Conservation (phyloP, 2,888 invertebrate species). For the Cosmia trapezina region DNA sequence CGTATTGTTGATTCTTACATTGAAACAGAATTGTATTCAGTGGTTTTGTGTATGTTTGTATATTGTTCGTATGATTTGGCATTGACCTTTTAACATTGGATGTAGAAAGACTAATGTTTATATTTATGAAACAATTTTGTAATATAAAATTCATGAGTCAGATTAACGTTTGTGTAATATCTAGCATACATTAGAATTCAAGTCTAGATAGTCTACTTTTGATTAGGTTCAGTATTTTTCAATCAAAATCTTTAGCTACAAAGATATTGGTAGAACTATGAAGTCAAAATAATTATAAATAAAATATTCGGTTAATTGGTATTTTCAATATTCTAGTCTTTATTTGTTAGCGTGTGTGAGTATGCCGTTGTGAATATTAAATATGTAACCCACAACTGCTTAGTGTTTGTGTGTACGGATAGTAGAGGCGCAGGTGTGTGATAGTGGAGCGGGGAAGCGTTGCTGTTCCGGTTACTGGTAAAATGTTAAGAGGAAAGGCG, state of each 20-base stretch:
- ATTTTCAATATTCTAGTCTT: conserved; percentile 35
- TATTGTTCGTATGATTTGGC: conserved; percentile 9
- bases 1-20: background rate
- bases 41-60: conserved; percentile 5
- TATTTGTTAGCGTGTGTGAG: conserved; percentile 24
- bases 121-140: conserved; percentile 21
- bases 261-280: background rate
- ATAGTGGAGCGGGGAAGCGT: conserved; percentile 45
- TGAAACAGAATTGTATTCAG: conserved; percentile 2
- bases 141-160: conserved; percentile 11
- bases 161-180: background rate
- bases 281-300: conserved; percentile 5
- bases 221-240: background rate
- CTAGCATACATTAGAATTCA: background rate
- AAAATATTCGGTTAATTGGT: conserved; percentile 2
- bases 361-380: conserved; percentile 65
- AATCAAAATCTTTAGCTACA: background rate
- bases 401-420: conserved; percentile 42
- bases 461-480: conserved; percentile 26
- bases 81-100: conserved; percentile 33
- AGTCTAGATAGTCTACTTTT: background rate
- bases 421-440: conserved; percentile 24
- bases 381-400: conserved; percentile 60
- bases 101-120: conserved; percentile 8
- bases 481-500: too few species aligned